A percentile compares a stretch with the other conserved stretches of the same genome.
Conservation (phyloP, 2,888 invertebrate species). For the Melipona bicolor region DNA sequence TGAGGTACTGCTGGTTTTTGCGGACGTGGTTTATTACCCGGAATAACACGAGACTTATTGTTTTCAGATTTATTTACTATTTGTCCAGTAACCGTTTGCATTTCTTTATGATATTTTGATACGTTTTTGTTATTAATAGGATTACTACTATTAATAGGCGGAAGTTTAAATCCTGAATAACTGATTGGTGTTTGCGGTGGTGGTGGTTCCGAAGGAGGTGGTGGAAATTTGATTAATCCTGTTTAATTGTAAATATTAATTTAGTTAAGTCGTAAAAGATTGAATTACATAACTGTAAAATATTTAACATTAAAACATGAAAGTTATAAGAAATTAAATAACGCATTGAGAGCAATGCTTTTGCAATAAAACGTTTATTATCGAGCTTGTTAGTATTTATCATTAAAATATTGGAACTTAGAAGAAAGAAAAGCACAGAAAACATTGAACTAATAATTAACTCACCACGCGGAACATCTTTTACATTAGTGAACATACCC, state of each 20-base stretch:
- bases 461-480: constrained; percentile 66
- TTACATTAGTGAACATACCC: constrained; percentile 76
- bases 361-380: neutral
- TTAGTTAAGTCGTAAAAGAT: neutral
- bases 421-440: neutral
- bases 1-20: constrained; percentile 83
- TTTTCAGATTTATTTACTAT: constrained; percentile 8
- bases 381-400: neutral
- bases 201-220: constrained; percentile 84
- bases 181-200: constrained; percentile 80
- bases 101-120: constrained; percentile 44
- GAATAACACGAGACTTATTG: constrained; percentile 16
- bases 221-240: constrained; percentile 81
- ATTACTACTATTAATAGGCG: constrained; percentile 65
- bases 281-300: too few relatives aligned
- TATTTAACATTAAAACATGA: too few relatives aligned
- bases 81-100: constrained; percentile 51
- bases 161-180: constrained; percentile 76
- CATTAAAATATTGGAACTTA: too few relatives aligned
- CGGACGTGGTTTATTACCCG: constrained; percentile 69
- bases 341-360: too few relatives aligned
- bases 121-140: constrained; percentile 39
- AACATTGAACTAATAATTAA: neutral
- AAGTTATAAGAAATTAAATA: too few relatives aligned
- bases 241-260: constrained; percentile 2